phyloP scores from a whole-genome alignment of 1,140 invertebrate genomes.

The Hycleus cichorii region DNA sequence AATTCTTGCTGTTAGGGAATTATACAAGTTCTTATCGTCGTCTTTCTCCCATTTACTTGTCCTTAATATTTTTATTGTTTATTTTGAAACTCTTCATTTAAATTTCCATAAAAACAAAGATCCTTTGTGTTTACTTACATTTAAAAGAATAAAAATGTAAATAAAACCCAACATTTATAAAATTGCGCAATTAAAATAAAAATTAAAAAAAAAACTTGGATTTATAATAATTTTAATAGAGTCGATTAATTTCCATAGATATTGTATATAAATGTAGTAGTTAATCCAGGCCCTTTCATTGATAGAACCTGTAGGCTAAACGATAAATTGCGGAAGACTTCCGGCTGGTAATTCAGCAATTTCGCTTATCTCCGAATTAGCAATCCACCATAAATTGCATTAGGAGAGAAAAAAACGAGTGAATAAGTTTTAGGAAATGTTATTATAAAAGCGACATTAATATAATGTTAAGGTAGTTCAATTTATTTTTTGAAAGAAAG shows the following conservation, averaged over 20 bases:
- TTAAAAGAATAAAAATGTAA: slow-evolving; percentile 19
- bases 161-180: slow-evolving; percentile 14
- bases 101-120: slow-evolving; percentile 19
- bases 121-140: slow-evolving; percentile 11
- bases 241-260: too few species aligned
- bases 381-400: slow-evolving; percentile 1
- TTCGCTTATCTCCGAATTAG: slow-evolving; percentile 3
- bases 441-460: not conserved
- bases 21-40: slow-evolving; percentile 11
- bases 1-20: slow-evolving; percentile 14
- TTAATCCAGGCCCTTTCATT: too few species aligned
- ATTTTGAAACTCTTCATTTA: slow-evolving; percentile 22
- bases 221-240: too few species aligned
- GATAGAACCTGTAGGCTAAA: too few species aligned
- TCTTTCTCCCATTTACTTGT: slow-evolving; percentile 10
- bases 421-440: not conserved
- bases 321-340: not conserved
- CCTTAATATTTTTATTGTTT: slow-evolving; percentile 21
- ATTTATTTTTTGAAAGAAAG: slow-evolving; percentile 2
- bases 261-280: too few species aligned
- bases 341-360: not conserved
- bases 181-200: slow-evolving; percentile 3
- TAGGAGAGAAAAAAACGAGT: not conserved
- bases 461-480: not conserved
- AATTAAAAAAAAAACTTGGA: not conserved